phyloP scores from a whole-genome alignment of 2,113 vertebrate species.

The Trogon melanurus region DNA sequence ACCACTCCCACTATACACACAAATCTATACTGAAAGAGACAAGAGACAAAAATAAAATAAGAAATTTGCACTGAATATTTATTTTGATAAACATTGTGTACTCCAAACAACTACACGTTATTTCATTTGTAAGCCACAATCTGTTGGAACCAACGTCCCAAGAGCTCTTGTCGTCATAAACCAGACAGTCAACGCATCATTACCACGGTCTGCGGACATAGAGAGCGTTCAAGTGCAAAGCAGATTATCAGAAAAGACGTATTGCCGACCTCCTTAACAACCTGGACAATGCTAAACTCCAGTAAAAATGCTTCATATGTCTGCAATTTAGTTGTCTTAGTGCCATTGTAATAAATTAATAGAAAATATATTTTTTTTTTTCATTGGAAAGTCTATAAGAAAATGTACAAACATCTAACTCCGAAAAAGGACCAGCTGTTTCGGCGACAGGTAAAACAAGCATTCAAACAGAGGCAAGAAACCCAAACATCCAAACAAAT shows the following conservation, averaged over 20 bases:
- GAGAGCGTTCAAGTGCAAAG: slow-evolving; percentile 73
- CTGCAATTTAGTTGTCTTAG: slow-evolving; percentile 68
- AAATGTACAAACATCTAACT: slow-evolving; percentile 87
- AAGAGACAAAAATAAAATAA: neutral
- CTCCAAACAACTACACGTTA: slow-evolving; percentile 52
- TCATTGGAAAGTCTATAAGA: slow-evolving; percentile 82
- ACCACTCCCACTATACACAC: neutral
- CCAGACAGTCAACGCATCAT: slow-evolving; percentile 20
- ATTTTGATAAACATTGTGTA: slow-evolving; percentile 60
- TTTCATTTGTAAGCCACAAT: slow-evolving; percentile 51
- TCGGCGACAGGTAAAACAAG: slow-evolving; percentile 79
- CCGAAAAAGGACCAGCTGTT: slow-evolving; percentile 96
- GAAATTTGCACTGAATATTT: slow-evolving; percentile 65
- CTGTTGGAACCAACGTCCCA: slow-evolving; percentile 30
- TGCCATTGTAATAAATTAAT: slow-evolving; percentile 97
- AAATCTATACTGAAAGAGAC: neutral
- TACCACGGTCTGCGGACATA: slow-evolving; percentile 37
- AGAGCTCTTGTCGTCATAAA: slow-evolving; percentile 57
- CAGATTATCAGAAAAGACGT: slow-evolving; percentile 62
- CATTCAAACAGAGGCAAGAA: slow-evolving; percentile 28
- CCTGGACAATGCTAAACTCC: slow-evolving; percentile 15
- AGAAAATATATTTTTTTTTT: slow-evolving; percentile 92
- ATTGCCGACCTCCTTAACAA: slow-evolving; percentile 33
- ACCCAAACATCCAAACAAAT: slow-evolving; percentile 29
- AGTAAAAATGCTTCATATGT: slow-evolving; percentile 63